Evolutionary conservation across 1,140 invertebrate species (phyloP), one percentile per base, ranked within the genome.

Genomic region (Ericerus pela): DNA sequence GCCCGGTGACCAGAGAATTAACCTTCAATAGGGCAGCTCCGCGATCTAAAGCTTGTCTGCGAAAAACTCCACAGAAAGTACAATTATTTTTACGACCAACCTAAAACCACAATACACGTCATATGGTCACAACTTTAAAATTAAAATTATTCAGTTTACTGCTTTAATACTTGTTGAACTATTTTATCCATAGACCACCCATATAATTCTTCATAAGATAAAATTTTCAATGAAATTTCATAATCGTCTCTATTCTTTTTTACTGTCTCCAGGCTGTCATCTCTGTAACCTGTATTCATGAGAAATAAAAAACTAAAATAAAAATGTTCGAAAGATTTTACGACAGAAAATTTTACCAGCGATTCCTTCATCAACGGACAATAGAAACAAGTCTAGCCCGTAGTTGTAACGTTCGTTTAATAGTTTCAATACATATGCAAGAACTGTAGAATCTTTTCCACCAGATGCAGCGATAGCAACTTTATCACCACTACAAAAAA

Each of bases 181-280:
- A 99, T 98, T 65, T 85, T 84, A 76, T 99, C 96, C 96, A 99
- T 99, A 18, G 94, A 98, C 96, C 96, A 99, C 0, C 95, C 96
- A 77, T 99, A 99, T 0, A 99, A 72, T 62, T 99, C 92, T 76
- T 98, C 84, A 68, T 99, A 99, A 0, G 94, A 98, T 4, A 99
- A 74, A 58, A 99, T 94, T 75, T 90, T 96, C 27, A 99, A 72
- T 31, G 92, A 87, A 70, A 99, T 82, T 60, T 81, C 76, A 75
- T 98, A 98, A 69, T 98, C 90, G 63, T 85, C 80, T 63, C 85
- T 75, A 66, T 99, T 99, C 68, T 87, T 78, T 71, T 95, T 92
- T 0, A 98, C 95, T 24, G 93, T 97, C 72, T 97, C 85, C 30
- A 99, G 75, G 70, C 95, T 98, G 69, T 99, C 95, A 74, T 99